Base-by-base conservation (phyloP, 2,113 vertebrate species). In the Aspidoscelis tigris region DNA sequence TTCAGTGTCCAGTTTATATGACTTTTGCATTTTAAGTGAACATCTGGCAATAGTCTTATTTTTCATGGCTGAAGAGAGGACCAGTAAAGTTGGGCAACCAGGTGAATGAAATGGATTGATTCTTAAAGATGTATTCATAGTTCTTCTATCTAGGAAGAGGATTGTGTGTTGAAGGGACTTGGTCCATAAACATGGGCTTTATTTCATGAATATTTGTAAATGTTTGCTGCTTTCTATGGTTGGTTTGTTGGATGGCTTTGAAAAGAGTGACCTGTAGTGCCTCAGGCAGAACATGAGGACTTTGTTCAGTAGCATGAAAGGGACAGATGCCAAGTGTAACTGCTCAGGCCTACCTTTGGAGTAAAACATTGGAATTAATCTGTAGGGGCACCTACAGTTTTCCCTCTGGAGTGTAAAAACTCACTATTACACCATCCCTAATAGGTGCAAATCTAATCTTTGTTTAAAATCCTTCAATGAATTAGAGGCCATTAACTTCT, bases 1-100 rank as follows among this genome's bases (percentile, higher is more conserved):
- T 58, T 53, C 64, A 22, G 50, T 80, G 47, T 85, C 78, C 77
- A 50, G 55, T 43, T 18, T 75, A 76, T 53, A 53, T 21, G 76
- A 6, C 58, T 66, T 66, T 65, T 39, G 11, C 6, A 14, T 78
- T 73, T 6, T 61, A 70, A 61, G 53, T 47, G 68, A 78, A 72
- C 41, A 84, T 26, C 43, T 82, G 39, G 50, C 7, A 73, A 43
- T 43, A 71, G 70, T n/a, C 43, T 85, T 66, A 66, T 24, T 72
- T 73, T 61, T 68, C 53, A 39, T 43, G 1, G 55, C 21, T 65
- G 22, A 74, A 85, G 14, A 80, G 41, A 47, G 44, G 68, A 61
- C 3, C 58, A 74, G 43, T 18, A 16, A 20, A 16, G 55, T 5
- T 69, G 61, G 41, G 66, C 24, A 73, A 78, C 44, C 5, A 44